Base-by-base conservation (phyloP, 2,888 invertebrate genomes). In the Thecophora atra region DNA sequence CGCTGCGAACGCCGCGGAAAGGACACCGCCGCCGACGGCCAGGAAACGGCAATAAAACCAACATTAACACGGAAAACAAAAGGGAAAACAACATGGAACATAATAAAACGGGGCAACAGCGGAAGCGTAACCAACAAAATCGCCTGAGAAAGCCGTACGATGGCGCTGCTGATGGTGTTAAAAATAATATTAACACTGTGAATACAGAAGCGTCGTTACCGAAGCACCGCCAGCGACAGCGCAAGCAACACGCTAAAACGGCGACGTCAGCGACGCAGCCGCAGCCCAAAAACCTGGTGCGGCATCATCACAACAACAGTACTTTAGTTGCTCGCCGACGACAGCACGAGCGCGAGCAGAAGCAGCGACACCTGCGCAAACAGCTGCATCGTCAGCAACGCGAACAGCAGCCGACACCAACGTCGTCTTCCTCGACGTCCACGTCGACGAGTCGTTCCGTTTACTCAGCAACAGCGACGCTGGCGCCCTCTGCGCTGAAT, bases 221-320 rank as follows among this genome's bases (percentile, higher is more conserved):
- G 3, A 56, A 58, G 24, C 58, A 58, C 28, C 58, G 58, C 51
- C 75, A 76, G 52, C 78, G 76, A n/a, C 76, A 76, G 72, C 74
- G 77, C 60, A 74, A 77, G 62, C 78, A 77, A 24, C 71, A 78
- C 52, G 72, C 73, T 2, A 78, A 76, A 69, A 37, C 77, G 76
- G 21, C 74, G 51, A 67, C 70, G 0, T 15, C 73, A n/a, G 77
- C 74, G 44, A 77, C 78, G 4, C 76, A 79, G 69, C 79, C 81
- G 21, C 82, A 83, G 71, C 81, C 80, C 17, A 83, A 83, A 74
- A 84, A 82, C 44, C 72, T 84, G 73, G 78, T 82, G 72, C 81
- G 84, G 62, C 85, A 83, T 74, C 82, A 83, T 77, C 83, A 84
- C 73, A 79, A 81, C 76, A 82, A 82, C 73, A 80, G 80, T 70